Percentiles rank a stretch among this genome's conserved stretches.
These are phyloP conservation scores for Oscheius sp. DNA, from an alignment of 2,888 invertebrate species.

Conservation along the genomic window DNA sequence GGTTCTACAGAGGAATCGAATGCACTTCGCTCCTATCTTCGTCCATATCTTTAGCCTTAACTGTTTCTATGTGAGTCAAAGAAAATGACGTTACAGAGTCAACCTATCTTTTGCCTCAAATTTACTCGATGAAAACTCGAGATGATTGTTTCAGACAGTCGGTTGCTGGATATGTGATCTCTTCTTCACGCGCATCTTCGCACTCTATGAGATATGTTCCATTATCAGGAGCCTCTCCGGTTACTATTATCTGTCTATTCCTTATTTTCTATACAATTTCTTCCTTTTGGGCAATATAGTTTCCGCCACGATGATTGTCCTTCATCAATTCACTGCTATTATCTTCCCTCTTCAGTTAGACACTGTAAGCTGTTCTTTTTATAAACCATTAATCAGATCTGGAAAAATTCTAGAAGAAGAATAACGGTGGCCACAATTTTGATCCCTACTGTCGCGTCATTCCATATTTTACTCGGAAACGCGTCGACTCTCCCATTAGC, in stretches of 20 bases:
- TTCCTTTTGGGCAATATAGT: not conserved
- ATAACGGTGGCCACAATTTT: not conserved
- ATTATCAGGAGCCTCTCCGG: not conserved
- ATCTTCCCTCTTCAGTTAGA: not conserved
- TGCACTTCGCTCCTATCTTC: not conserved
- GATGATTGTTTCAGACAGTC: slow-evolving; percentile 10
- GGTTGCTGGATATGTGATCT: slow-evolving; percentile 12
- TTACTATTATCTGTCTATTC: not conserved
- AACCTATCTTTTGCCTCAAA: not conserved
- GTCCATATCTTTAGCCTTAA: slow-evolving; percentile 1
- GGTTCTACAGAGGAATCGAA: not conserved
- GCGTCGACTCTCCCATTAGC: not conserved
- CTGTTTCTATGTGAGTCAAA: slow-evolving; percentile 1
- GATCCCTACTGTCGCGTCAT: not conserved
- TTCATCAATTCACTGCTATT: slow-evolving; percentile 12
- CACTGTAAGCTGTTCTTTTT: not conserved
- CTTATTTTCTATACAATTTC: slow-evolving; percentile 17
- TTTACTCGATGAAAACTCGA: not conserved
- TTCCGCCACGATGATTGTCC: slow-evolving; percentile 4
- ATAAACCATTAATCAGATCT: not conserved
- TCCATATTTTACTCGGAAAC: slow-evolving; percentile 10
- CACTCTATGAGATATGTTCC: not conserved
- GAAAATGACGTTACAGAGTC: not conserved
- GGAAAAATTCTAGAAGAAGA: not conserved
- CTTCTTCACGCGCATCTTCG: slow-evolving; percentile 9